A percentile compares a stretch with the other conserved stretches of the same genome.
Conservation (phyloP, 2,113 vertebrate species). For the Promerops cafer region DNA sequence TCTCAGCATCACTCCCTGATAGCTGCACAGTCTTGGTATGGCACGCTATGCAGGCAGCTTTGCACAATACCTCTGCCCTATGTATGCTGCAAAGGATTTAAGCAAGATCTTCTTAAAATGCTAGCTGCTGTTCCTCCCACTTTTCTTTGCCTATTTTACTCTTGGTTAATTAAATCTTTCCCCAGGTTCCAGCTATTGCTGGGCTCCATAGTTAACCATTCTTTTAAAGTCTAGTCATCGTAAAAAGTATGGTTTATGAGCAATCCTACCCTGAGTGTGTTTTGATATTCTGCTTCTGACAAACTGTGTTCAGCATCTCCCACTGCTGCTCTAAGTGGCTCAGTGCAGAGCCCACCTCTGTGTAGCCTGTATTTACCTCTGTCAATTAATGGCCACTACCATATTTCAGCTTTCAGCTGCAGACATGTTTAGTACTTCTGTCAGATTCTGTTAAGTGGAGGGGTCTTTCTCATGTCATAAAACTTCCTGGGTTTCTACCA, state of each 20-base stretch:
- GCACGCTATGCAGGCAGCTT: not conserved
- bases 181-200: rapidly evolving
- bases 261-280: not conserved
- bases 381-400: too few species aligned
- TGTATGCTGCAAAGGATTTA: not conserved
- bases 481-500: not conserved
- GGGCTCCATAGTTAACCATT: not conserved
- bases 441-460: not conserved
- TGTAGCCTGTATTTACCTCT: not conserved
- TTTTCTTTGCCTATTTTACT: not conserved
- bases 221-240: not conserved
- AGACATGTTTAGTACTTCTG: not conserved
- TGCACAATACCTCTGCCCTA: not conserved
- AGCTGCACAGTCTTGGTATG: not conserved
- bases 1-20: not conserved
- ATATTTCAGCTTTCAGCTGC: not conserved
- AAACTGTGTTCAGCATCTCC: not conserved
- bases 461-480: not conserved
- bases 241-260: not conserved
- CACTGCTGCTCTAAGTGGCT: rapidly evolving
- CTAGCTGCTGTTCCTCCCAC: not conserved
- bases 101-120: not conserved
- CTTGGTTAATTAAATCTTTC: not conserved
- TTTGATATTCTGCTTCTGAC: not conserved
- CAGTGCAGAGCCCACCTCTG: not conserved